Evolutionary conservation across 1,140 invertebrate species (phyloP).

Genomic region (Drosophila repletoides): DNA sequence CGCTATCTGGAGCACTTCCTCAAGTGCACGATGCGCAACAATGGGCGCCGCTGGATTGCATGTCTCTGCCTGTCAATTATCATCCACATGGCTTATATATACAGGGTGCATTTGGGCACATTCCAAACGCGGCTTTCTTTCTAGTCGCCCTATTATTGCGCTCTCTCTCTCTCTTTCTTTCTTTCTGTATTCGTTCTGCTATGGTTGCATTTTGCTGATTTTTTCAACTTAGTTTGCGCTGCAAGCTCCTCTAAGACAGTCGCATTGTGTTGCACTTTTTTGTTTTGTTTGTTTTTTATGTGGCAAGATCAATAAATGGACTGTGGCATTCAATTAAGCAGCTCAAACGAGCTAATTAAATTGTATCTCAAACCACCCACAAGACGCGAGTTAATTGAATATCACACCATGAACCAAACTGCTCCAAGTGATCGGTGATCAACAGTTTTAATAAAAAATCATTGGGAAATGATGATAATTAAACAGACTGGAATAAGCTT

Average conservation of each 20-base stretch:
- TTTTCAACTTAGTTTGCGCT: conserved; percentile 27
- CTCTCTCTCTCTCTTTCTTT: background rate
- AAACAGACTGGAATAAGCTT: too few species aligned
- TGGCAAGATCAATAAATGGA: conserved; percentile 17
- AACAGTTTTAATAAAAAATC: background rate
- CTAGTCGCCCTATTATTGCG: conserved; percentile 27
- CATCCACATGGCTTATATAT: conserved; percentile 44
- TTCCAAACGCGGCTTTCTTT: conserved; percentile 19
- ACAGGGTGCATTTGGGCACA: background rate
- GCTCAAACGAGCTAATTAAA: conserved; percentile 15
- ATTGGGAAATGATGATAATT: too few species aligned
- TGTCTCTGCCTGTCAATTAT: conserved; percentile 54
- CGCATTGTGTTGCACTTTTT: conserved; percentile 6
- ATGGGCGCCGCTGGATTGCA: conserved; percentile 59
- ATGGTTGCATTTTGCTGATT: conserved; percentile 18
- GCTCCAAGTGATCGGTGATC: background rate
- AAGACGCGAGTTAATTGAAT: background rate
- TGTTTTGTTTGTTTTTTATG: background rate
- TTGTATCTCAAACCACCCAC: conserved; percentile 10
- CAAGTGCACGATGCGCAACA: conserved; percentile 70
- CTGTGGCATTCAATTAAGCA: conserved; percentile 11
- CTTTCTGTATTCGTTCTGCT: background rate
- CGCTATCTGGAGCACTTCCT: conserved; percentile 69
- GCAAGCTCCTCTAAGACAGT: conserved; percentile 30
- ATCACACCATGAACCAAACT: background rate